Percentiles rank a stretch among this genome's conserved stretches.
phyloP scores from a whole-genome alignment of 2,888 invertebrate genomes.

The Cosmia pyralina region DNA sequence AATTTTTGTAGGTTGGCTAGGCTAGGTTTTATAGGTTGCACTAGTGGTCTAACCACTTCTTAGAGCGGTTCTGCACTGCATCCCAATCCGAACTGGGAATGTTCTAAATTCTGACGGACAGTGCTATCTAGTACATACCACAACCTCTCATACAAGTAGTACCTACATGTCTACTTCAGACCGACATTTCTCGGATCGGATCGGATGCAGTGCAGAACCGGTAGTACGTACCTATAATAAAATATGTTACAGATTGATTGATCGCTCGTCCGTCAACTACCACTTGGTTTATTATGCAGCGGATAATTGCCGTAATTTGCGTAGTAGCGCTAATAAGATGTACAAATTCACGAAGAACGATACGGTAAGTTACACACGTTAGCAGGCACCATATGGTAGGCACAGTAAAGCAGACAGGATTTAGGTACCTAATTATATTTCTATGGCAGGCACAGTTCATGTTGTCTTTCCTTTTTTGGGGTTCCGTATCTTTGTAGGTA shows the following conservation, averaged over 20 bases:
- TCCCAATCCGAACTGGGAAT: neutral
- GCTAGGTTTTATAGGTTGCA: neutral
- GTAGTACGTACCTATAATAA: too few relatives aligned
- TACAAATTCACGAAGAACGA: slow-evolving; percentile 81
- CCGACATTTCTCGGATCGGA: neutral
- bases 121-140: neutral
- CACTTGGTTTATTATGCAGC: slow-evolving; percentile 91
- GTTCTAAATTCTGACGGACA: neutral
- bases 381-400: neutral
- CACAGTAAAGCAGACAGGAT: too few relatives aligned
- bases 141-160: neutral
- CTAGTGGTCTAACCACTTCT: neutral
- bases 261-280: slow-evolving; percentile 86
- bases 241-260: slow-evolving; percentile 81
- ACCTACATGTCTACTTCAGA: neutral
- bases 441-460: neutral
- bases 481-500: neutral
- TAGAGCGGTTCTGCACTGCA: neutral
- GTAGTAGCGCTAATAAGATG: slow-evolving; percentile 63
- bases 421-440: too few relatives aligned
- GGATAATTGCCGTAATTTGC: slow-evolving; percentile 71
- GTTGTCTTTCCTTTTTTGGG: neutral
- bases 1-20: neutral
- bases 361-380: slow-evolving; percentile 72
- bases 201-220: neutral